These are phyloP conservation scores for Arctia plantaginis DNA, from an alignment of 2,888 invertebrate species.

Conservation along the genomic window DNA sequence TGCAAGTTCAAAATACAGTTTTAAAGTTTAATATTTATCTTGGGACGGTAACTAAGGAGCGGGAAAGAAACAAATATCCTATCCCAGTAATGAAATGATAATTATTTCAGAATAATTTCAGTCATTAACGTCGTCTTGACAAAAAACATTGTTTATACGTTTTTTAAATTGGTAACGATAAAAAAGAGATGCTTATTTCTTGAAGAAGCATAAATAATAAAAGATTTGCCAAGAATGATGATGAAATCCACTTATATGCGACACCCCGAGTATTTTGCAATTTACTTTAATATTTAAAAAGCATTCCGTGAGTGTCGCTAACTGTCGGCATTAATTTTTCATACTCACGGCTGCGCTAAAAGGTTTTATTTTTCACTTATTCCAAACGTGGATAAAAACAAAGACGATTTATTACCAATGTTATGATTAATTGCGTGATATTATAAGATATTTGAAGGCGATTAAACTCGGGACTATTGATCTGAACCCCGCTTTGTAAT, in stretches of 20 bases:
- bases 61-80: neutral
- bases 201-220: conserved; percentile 17
- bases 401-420: conserved; percentile 14
- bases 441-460: neutral
- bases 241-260: conserved; percentile 27
- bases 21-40: neutral
- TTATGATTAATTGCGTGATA: conserved; percentile 6
- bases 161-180: neutral
- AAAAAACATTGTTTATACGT: neutral
- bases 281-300: conserved; percentile 40
- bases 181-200: conserved; percentile 1
- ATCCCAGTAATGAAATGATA: neutral
- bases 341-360: conserved; percentile 36
- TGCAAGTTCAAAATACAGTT: neutral
- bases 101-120: neutral
- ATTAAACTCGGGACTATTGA: neutral
- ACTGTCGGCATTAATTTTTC: conserved; percentile 42
- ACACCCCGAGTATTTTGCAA: conserved; percentile 26
- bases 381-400: conserved; percentile 17
- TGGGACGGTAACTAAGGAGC: neutral
- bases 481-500: neutral
- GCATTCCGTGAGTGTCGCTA: conserved; percentile 34
- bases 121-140: neutral
- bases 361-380: conserved; percentile 32
- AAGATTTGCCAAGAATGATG: conserved; percentile 7